A percentile compares a stretch with the other conserved stretches of the same genome.
Conservation (phyloP, 2,797 vertebrate genomes). For the Oreonectes daqikongensis region DNA sequence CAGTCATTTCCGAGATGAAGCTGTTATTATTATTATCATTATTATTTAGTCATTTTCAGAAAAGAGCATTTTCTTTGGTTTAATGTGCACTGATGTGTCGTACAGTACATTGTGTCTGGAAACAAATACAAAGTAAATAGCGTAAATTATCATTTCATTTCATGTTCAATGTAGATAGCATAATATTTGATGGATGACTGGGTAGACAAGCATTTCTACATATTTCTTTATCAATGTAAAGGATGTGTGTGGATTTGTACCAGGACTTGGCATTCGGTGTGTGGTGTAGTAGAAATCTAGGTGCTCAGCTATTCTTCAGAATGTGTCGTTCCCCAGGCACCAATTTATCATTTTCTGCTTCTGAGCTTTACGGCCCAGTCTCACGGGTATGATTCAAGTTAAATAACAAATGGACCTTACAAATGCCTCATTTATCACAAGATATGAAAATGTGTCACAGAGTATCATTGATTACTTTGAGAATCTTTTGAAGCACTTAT, state of each 20-base stretch:
- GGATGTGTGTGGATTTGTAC: background rate
- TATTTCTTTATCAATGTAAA: background rate
- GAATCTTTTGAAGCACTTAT: background rate
- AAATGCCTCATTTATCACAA: constrained; percentile 72
- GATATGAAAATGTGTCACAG: constrained; percentile 54
- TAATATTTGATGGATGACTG: background rate
- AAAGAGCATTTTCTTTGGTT: background rate
- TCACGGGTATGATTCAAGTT: constrained; percentile 68
- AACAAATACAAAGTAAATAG: background rate
- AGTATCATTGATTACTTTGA: background rate
- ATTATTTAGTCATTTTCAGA: background rate
- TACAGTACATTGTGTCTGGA: background rate
- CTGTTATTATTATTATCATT: background rate
- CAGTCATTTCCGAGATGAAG: background rate
- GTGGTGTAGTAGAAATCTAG: background rate
- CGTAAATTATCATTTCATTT: background rate
- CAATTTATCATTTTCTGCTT: constrained; percentile 77
- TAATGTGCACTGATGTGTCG: constrained; percentile 7
- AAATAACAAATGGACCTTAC: constrained; percentile 77
- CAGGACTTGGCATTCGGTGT: background rate
- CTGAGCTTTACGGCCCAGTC: constrained; percentile 62
- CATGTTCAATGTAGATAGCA: background rate
- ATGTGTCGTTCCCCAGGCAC: constrained; percentile 65
- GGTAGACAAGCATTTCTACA: background rate
- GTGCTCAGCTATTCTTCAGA: constrained; percentile 52